A percentile compares a stretch with the other conserved stretches of the same genome.
These are phyloP conservation scores for Yoshiicerus persimilis DNA, from an alignment of 1,140 invertebrate genomes.

Conservation along the genomic window DNA sequence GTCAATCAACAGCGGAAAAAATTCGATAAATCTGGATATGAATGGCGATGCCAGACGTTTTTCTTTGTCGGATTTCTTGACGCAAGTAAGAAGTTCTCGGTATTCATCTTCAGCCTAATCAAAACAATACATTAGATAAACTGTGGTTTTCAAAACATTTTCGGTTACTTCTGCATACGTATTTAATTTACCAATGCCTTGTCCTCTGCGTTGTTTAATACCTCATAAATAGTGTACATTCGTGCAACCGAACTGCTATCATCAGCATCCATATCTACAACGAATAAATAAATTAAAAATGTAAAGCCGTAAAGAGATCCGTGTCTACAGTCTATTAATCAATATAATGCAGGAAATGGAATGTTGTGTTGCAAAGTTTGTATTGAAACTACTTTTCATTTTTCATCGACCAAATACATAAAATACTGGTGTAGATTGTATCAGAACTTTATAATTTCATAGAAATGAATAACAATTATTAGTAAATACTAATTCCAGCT, in stretches of 20 bases:
- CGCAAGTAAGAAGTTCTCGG: constrained; percentile 78
- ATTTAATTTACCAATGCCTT: not conserved
- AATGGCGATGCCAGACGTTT: constrained; percentile 92
- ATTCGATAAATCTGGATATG: constrained; percentile 90
- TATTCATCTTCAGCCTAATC: constrained; percentile 86
- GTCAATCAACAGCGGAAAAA: constrained; percentile 80
- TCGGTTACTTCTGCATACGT: too few species aligned
- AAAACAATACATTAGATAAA: constrained; percentile 13
- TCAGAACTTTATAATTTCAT: too few species aligned
- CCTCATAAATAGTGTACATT: not conserved
- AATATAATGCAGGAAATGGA: too few species aligned
- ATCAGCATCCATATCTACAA: not conserved
- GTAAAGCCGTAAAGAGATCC: too few species aligned
- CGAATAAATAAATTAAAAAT: too few species aligned
- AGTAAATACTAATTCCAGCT: too few species aligned
- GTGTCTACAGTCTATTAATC: too few species aligned
- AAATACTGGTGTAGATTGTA: too few species aligned
- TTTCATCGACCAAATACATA: too few species aligned
- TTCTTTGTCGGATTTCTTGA: constrained; percentile 82
- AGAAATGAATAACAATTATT: too few species aligned
- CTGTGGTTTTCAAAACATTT: not conserved
- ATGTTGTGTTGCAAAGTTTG: too few species aligned
- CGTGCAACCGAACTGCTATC: not conserved
- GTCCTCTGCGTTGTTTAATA: not conserved
- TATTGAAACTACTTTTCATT: too few species aligned